Conservation (phyloP, 1,140 invertebrate genomes). For the Apis mellifera region DNA sequence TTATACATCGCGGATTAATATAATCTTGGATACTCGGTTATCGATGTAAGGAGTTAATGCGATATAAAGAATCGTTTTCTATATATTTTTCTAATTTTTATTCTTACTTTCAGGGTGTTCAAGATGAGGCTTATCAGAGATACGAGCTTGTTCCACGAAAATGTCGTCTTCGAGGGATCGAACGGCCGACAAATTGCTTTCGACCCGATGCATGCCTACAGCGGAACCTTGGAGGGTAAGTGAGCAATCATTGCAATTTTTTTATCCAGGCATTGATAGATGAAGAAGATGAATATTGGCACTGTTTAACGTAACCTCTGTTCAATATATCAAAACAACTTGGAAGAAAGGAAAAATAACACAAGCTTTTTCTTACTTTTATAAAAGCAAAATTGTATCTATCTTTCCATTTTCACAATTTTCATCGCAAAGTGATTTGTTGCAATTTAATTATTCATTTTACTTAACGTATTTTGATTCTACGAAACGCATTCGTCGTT, state of each 20-base stretch:
- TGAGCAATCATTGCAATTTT: constrained; percentile 6
- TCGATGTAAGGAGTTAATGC: no score
- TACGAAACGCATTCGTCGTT: background rate
- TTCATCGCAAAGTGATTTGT: background rate
- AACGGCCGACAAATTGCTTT: constrained; percentile 60
- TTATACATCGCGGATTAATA: background rate
- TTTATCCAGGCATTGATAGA: no score
- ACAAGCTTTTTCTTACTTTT: background rate
- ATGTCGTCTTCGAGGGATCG: constrained; percentile 62
- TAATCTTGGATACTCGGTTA: no score
- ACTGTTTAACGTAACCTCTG: background rate
- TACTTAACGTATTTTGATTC: background rate
- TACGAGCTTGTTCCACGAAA: constrained; percentile 56
- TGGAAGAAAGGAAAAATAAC: constrained; percentile 8
- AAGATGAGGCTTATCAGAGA: constrained; percentile 65
- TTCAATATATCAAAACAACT: background rate
- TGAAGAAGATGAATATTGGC: no score
- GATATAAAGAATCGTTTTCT: no score
- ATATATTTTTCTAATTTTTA: background rate
- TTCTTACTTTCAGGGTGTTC: constrained; percentile 58
- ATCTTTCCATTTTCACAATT: constrained; percentile 1
- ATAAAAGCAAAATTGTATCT: no score
- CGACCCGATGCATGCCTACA: constrained; percentile 63
- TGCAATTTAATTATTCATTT: background rate
- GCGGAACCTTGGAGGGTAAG: constrained; percentile 65